A percentile compares a stretch with the other conserved stretches of the same genome.
phyloP scores from a whole-genome alignment of 2,888 invertebrate species.

The Caenorhabditis becei region DNA sequence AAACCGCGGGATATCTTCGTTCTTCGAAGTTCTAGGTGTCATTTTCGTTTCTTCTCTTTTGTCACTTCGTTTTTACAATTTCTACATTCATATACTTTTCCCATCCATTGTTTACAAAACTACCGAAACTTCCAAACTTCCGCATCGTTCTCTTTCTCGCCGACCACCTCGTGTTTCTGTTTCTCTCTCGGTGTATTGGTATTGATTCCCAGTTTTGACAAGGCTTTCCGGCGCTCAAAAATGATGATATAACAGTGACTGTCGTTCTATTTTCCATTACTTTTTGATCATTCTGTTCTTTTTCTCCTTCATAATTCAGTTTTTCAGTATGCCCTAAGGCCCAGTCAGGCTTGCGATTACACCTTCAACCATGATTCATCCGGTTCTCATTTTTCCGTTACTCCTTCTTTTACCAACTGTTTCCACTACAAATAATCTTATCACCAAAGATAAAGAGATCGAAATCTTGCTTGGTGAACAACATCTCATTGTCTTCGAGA shows the following conservation, averaged over 20 bases:
- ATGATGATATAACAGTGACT: constrained; percentile 5
- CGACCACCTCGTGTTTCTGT: constrained; percentile 4
- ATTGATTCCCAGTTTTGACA: background rate
- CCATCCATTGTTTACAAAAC: background rate
- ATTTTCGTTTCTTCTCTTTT: background rate
- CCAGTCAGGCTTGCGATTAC: no score
- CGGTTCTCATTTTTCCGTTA: constrained; percentile 1
- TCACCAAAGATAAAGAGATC: constrained; percentile 12
- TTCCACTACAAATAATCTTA: constrained; percentile 17
- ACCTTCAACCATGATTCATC: constrained; percentile 11
- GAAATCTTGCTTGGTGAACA: constrained; percentile 12
- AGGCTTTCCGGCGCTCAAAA: background rate
- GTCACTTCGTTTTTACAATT: no score
- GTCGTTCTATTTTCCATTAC: background rate
- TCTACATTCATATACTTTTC: no score
- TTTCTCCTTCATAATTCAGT: background rate
- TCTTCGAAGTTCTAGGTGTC: no score
- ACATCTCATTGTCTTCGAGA: constrained; percentile 16
- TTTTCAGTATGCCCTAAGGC: constrained; percentile 28
- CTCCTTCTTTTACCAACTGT: constrained; percentile 4
- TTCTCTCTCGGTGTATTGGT: background rate
- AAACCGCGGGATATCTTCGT: no score
- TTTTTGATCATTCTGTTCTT: background rate
- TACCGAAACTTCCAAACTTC: background rate
- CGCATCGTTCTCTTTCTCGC: background rate